Evolutionary conservation across 2,113 vertebrate genomes (phyloP), one percentile per base, ranked within the genome.

Genomic region (Melanerpes aurifrons): DNA sequence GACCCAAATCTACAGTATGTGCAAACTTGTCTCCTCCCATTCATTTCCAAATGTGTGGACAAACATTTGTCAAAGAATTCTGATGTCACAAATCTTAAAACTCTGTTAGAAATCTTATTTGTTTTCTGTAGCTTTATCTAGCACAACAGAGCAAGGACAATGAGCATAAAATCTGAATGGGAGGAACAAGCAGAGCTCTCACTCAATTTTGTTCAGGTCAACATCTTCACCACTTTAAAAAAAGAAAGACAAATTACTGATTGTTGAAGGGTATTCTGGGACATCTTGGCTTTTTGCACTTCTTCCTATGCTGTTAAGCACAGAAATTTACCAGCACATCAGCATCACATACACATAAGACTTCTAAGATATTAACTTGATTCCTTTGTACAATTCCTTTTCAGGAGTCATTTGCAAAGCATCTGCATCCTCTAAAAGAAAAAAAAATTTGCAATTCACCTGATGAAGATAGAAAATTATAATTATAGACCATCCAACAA

Each of bases 391-490:
- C 59, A 77, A 59, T 76, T 92, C 84, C 21, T 75, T 86, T 56
- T 76, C 91, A 75, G 70, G 82, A 96, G 70, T 91, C 66, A 80
- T 71, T 85, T 94, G 82, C 72, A 79, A 81, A 61, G 80, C 76
- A 86, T 95, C 90, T 87, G 74, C 29, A 50, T 77, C 54, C 58
- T 91, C 74, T 79, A 68, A 75, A 82, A 90, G 64, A 90, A 70
- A 82, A 70, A 82, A 88, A 70, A 86, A 75, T 57, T 67, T 6
- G 53, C 87, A 95, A 94, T 94, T 95, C 79, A 94, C 76, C 72
- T 89, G 63, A 95, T 84, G 72, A 94, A 94, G 92, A 84, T 20
- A 80, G 58, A 93, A 86, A 90, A 93, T 96, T 86, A 56, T 92
- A 96, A 87, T 89, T 95, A 77, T 31, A 90, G 74, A 59, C 67